A percentile compares a stretch with the other conserved stretches of the same genome.
Evolutionary conservation across 1,140 invertebrate genomes (phyloP).

Genomic region (Tenebrio molitor): DNA sequence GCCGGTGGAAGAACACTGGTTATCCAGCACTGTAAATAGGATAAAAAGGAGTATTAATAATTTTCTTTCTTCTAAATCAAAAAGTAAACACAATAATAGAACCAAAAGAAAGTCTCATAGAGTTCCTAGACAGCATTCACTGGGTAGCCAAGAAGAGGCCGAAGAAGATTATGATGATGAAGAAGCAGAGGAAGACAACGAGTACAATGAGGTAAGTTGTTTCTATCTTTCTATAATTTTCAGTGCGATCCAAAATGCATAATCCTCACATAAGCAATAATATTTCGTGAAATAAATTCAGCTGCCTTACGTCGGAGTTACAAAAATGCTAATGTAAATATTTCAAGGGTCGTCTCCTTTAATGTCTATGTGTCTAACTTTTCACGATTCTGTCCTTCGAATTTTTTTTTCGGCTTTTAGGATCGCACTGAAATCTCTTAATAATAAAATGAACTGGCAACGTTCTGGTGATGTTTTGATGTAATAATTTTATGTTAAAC

Average conservation of each 20-base stretch:
- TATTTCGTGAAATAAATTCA: background rate
- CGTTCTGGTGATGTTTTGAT: background rate
- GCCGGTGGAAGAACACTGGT: constrained; percentile 60
- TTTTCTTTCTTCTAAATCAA: constrained; percentile 39
- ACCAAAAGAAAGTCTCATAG: constrained; percentile 31
- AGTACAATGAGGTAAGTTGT: constrained; percentile 47
- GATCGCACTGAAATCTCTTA: constrained; percentile 5
- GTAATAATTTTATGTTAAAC: too few relatives aligned
- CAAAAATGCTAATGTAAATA: too few relatives aligned
- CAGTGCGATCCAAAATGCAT: constrained; percentile 3
- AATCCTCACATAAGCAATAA: too few relatives aligned
- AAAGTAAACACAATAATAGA: constrained; percentile 10
- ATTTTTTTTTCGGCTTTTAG: too few relatives aligned
- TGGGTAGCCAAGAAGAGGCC: constrained; percentile 30
- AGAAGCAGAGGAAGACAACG: constrained; percentile 23
- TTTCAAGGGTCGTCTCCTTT: too few relatives aligned
- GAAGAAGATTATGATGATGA: constrained; percentile 43
- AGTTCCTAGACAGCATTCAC: constrained; percentile 39
- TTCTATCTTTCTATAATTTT: background rate
- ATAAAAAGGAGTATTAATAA: constrained; percentile 60
- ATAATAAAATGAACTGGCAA: too few relatives aligned
- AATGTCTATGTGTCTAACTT: too few relatives aligned
- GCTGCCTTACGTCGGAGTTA: too few relatives aligned
- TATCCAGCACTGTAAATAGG: constrained; percentile 59
- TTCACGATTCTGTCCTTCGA: too few relatives aligned